Base-by-base conservation (phyloP, 2,888 invertebrate species). In the Pammene aurita region DNA sequence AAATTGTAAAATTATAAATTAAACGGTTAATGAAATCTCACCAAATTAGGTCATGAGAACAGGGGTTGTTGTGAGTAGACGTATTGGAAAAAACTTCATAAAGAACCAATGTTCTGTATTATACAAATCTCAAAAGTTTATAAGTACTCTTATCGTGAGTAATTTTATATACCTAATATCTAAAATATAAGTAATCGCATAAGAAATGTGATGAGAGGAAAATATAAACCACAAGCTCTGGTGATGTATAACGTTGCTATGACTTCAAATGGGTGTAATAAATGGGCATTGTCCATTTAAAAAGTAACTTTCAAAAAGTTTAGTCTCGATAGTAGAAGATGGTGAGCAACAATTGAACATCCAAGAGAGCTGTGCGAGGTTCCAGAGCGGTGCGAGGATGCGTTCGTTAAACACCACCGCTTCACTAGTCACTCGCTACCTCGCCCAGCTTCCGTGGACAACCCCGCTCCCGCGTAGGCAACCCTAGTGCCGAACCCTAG, bases 261-360 rank as follows among this genome's bases (percentile, higher is more conserved):
- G 71, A 72, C 76, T 68, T 72, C 66, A 67, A 66, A 52, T 68
- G 64, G 72, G 67, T 71, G 71, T 73, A 77, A 78, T 81, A 79
- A 85, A 86, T 86, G 85, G 83, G 76, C 71, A 67, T 72, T 74
- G 76, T 76, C 86, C 84, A 85, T 86, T 83, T 73, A 78, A 83
- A 82, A 79, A 74, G 81, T 87, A 84, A 85, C 85, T 86, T 86
- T 85, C 82, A 83, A 80, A 86, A 86, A 86, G 85, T 86, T 81
- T 84, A 81, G 80, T 74, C 78, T 74, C 76, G 74, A 11, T 26
- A 67, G 48, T 56, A n/a, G 26, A 26, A 26, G 26, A 34, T 38
- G 14, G 38, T 46, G n/a, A 41, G 38, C 13, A 13, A 34, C 13
- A 13, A 34, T 6, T 11, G 13, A 16, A 9, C 48, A 50, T 18